These are phyloP conservation scores for Halocynthia roretzi DNA, from an alignment of 23 tunicate species.

Conservation along the genomic window DNA sequence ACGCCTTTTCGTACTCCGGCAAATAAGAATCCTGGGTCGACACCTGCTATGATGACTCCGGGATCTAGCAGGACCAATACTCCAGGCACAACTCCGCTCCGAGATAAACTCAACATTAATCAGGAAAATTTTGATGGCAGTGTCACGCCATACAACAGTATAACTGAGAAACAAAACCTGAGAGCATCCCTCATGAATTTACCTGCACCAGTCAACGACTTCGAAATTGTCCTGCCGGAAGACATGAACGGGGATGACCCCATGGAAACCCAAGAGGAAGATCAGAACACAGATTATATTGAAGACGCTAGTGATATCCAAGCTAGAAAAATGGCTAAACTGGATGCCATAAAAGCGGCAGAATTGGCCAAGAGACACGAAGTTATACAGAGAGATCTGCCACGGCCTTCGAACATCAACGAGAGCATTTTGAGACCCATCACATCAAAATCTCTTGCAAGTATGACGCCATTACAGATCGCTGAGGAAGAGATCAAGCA, in stretches of 20 bases:
- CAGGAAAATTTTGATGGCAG: conserved; percentile 36
- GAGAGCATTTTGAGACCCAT: conserved; percentile 65
- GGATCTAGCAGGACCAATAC: conserved; percentile 32
- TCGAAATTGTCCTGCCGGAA: conserved; percentile 95
- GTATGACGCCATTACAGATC: conserved; percentile 57
- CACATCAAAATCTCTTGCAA: conserved; percentile 21
- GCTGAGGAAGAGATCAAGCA: conserved; percentile 95
- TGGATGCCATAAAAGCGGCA: conserved; percentile 30
- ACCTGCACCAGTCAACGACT: conserved; percentile 81
- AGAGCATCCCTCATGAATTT: conserved; percentile 44
- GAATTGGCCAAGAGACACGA: conserved; percentile 69
- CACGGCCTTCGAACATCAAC: conserved; percentile 82
- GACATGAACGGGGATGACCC: conserved; percentile 34
- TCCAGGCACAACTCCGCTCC: conserved; percentile 88
- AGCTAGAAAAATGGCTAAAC: conserved; percentile 27
- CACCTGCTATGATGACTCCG: conserved; percentile 83
- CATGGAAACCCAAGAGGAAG: conserved; percentile 28
- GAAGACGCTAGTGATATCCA: conserved; percentile 94
- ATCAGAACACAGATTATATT: conserved; percentile 25
- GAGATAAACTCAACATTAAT: conserved; percentile 92
- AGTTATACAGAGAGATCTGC: conserved; percentile 56
- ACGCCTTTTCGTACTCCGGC: conserved; percentile 67
- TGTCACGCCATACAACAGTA: conserved; percentile 65
- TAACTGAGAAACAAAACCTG: conserved; percentile 55
- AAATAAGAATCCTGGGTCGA: conserved; percentile 34